Percentiles rank a stretch among this genome's conserved stretches.
Evolutionary conservation across 2,888 invertebrate species (phyloP).

Genomic region (Andrena haemorrhoa): DNA sequence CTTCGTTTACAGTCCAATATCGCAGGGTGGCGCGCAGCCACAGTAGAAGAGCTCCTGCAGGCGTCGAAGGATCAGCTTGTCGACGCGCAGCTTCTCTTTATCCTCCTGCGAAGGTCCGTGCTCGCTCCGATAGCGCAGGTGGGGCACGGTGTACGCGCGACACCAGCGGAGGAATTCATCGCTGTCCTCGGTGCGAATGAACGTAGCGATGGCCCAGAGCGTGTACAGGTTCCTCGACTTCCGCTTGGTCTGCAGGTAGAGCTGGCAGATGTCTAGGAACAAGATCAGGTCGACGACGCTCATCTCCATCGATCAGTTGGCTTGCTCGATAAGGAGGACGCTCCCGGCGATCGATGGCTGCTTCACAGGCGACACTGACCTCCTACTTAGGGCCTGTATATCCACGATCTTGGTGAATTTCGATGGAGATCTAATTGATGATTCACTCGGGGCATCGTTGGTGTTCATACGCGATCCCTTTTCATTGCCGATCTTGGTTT

Average conservation of each 20-base stretch:
- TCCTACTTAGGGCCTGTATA: not conserved
- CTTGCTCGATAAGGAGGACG: not conserved
- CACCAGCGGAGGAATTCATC: conserved; percentile 78
- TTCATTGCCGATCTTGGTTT: not conserved
- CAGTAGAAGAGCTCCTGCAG: conserved; percentile 78
- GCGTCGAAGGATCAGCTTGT: conserved; percentile 69
- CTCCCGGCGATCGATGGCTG: not conserved
- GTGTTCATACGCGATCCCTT: not conserved
- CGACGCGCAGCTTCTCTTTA: conserved; percentile 55
- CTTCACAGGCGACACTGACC: not conserved
- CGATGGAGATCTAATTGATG: not conserved
- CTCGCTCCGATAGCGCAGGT: conserved; percentile 71
- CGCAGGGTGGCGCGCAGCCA: conserved; percentile 74
- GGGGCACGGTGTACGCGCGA: conserved; percentile 71
- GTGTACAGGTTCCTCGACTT: conserved; percentile 75
- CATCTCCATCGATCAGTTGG: conserved; percentile 54
- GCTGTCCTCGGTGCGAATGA: conserved; percentile 78
- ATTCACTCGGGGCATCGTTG: not conserved
- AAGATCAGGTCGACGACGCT: conserved; percentile 79
- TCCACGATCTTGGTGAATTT: not conserved
- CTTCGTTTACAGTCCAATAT: conserved; percentile 46
- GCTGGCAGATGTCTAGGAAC: conserved; percentile 81
- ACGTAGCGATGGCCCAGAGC: conserved; percentile 80
- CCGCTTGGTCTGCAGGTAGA: conserved; percentile 75
- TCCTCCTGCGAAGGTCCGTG: not conserved